Evolutionary conservation across 2,888 invertebrate genomes (phyloP), one percentile per base, ranked within the genome.

Genomic region (Sussaba pulchella): DNA sequence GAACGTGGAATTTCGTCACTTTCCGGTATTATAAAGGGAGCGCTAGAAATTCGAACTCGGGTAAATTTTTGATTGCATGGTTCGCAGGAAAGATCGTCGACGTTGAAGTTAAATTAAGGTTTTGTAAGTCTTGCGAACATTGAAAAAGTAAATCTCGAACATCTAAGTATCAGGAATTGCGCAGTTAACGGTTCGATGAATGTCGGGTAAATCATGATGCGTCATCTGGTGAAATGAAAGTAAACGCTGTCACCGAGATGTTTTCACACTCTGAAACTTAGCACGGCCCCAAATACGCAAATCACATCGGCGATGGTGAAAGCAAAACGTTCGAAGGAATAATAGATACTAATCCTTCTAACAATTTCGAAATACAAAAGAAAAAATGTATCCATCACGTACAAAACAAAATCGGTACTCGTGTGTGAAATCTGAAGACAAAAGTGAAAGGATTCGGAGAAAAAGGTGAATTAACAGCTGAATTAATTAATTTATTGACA

Each of bases 31-130:
- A 52, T 50, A 14, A n/a, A n/a, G n/a, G n/a, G n/a, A n/a, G n/a
- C n/a, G n/a, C n/a, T n/a, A n/a, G n/a, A n/a, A n/a, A n/a, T n/a
- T n/a, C n/a, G n/a, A n/a, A n/a, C n/a, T n/a, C n/a, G n/a, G n/a
- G n/a, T n/a, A n/a, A n/a, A n/a, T 73, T 66, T 45, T 67, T 80
- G 26, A 82, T 82, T 64, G 82, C 77, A 19, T 43, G 70, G 39
- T 73, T 45, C 24, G 31, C 59, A 12, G 52, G 70, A 5, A 80
- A 82, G 74, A 76, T 77, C 14, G 12, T 80, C 14, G 70, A 81
- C 50, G 17, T 61, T 8, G 36, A 63, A 12, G 61, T 81, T 9
- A 57, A 73, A 67, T 76, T 76, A 17, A 63, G 45, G 9, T 70
- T 67, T 39, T 82, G 82, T 31, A 31, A 72, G 24, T 26, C 66